A percentile compares a stretch with the other conserved stretches of the same genome.
phyloP scores from a whole-genome alignment of 2,113 vertebrate genomes.

The Mohoua ochrocephala region DNA sequence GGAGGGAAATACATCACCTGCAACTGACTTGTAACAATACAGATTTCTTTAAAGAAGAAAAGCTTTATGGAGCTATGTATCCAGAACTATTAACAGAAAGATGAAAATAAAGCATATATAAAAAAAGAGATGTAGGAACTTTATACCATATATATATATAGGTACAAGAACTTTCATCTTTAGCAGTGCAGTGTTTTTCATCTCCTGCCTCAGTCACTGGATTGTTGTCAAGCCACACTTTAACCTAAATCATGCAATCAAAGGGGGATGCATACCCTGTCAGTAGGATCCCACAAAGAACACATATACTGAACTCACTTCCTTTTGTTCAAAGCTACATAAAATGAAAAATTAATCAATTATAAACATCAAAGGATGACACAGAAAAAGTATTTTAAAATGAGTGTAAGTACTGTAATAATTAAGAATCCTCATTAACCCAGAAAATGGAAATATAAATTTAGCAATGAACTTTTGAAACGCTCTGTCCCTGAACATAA shows the following conservation, averaged over 20 bases:
- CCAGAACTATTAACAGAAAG: neutral
- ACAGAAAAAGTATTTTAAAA: constrained; percentile 19
- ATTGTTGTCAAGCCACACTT: neutral
- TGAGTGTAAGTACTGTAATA: neutral
- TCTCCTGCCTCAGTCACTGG: neutral
- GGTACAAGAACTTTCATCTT: neutral
- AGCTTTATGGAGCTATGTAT: neutral
- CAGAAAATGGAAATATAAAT: neutral
- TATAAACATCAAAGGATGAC: constrained; percentile 52
- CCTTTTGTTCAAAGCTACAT: constrained; percentile 49
- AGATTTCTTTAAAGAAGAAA: neutral
- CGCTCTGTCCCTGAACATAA: neutral
- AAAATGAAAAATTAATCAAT: constrained; percentile 61
- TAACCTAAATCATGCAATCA: neutral
- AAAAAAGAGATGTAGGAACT: neutral
- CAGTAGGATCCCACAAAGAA: neutral
- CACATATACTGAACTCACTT: neutral
- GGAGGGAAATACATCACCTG: neutral
- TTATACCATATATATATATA: neutral
- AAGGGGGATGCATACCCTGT: neutral
- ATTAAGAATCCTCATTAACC: constrained; percentile 15
- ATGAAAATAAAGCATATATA: neutral
- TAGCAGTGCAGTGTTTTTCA: neutral
- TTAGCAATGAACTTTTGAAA: neutral
- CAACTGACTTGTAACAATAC: neutral